Evolutionary conservation across 2,888 invertebrate genomes (phyloP), one percentile per base, ranked within the genome.

Genomic region (Polyommatus iphigenia): DNA sequence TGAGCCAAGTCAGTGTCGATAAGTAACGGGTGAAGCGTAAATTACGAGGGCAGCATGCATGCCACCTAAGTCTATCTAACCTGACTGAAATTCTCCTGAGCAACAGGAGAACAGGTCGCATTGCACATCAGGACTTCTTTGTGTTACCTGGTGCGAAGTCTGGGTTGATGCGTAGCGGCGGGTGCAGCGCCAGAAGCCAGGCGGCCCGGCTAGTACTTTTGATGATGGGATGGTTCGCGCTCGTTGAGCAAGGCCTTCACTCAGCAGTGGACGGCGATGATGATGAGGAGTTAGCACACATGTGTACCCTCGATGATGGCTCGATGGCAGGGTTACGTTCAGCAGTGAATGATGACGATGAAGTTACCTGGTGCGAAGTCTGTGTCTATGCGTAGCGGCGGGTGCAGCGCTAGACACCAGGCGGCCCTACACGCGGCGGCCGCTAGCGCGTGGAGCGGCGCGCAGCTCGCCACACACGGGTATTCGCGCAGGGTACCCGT

Each of bases 121-220:
- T 36, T 36, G 36, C 36, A 36, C 36, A 36, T 36, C 36, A 36
- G 32, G 3, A 5, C 7, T 36, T 36, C 7, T 36, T 36, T 6
- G 36, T 36, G 6, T 87, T 83, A 94, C 96, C 96, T 80, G 96
- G 95, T 80, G 96, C 96, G 83, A 96, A 96, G 88, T 96, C 96
- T 7, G 95, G 96, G 83, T 96, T 96, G 83, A 96, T 91, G 82
- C 96, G 92, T 80, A 96, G 94, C 2, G 96, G 95, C 5, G 96
- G 95, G 87, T 97, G 97, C 85, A 97, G 97, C 78, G 96, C 96
- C 85, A 98, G 93, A 80, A 96, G 96, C 99, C 99, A 99, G 4
- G 98, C 97, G n/a, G 98, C 95, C 79, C 97, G 95, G 71, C 98
- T 98, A 98, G 92, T 99, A 99, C 93, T 99, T 99, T 86, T 98